phyloP scores from a whole-genome alignment of 2,888 invertebrate species.

The Cephus sareptanus region DNA sequence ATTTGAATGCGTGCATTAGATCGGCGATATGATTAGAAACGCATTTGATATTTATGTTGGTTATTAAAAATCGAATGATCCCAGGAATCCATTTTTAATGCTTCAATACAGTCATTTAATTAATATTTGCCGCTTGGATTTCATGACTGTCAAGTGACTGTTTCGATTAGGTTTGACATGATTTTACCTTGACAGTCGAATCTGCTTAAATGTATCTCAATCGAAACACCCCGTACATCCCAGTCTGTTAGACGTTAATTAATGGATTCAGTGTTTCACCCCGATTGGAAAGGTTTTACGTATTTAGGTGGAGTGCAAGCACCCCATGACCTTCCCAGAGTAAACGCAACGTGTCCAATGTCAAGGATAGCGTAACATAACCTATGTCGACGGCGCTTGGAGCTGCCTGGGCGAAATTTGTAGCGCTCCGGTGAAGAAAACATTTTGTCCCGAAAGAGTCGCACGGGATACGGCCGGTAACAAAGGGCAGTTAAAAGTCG shows the following conservation, averaged over 20 bases:
- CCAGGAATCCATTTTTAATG: neutral
- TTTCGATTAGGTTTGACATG: neutral
- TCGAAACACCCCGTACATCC: neutral
- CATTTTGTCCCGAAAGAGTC: neutral
- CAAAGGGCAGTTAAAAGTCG: slow-evolving; percentile 6
- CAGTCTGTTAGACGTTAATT: neutral
- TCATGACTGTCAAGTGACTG: neutral
- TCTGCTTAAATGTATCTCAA: neutral
- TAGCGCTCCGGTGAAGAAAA: neutral
- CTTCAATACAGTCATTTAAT: neutral
- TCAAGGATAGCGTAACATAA: neutral
- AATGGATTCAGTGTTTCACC: neutral
- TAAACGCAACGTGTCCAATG: slow-evolving; percentile 1
- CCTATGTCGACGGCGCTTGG: neutral
- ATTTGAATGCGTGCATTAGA: too few relatives aligned
- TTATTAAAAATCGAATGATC: neutral
- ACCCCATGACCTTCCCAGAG: neutral
- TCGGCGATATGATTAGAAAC: too few relatives aligned
- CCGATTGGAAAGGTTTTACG: neutral
- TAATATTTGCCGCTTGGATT: neutral
- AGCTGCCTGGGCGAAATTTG: neutral
- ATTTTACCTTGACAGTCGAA: neutral
- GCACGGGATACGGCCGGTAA: neutral
- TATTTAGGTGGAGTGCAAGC: neutral
- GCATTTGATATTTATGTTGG: too few relatives aligned